phyloP scores from a whole-genome alignment of 2,888 invertebrate genomes.

The Orthosia incerta region DNA sequence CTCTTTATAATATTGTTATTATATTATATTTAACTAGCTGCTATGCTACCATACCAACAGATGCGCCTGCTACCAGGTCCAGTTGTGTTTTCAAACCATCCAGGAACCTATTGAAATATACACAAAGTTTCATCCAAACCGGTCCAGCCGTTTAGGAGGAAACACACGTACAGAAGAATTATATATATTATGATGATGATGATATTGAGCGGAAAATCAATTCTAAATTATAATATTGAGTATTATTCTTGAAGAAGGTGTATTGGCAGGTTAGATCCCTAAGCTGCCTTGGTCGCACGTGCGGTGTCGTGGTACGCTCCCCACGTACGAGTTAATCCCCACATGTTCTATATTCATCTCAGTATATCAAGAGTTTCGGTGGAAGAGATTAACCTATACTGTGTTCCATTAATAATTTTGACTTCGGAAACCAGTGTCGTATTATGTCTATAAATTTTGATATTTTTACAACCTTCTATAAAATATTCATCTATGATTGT shows the following conservation, averaged over 20 bases:
- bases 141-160: too few species aligned
- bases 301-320: conserved; percentile 56
- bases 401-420: conserved; percentile 53
- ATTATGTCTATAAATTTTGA: not conserved
- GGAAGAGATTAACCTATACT: conserved; percentile 59
- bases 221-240: not conserved
- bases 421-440: conserved; percentile 26
- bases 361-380: conserved; percentile 59
- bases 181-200: too few species aligned
- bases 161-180: too few species aligned
- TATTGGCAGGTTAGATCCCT: conserved; percentile 35
- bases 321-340: conserved; percentile 64
- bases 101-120: too few species aligned
- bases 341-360: conserved; percentile 60
- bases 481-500: conserved; percentile 5
- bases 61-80: too few species aligned
- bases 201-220: not conserved
- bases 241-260: conserved; percentile 11
- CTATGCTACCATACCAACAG: too few species aligned
- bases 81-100: too few species aligned
- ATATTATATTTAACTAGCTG: conserved; percentile 2
- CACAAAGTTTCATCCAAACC: too few species aligned
- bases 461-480: not conserved
- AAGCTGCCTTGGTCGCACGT: conserved; percentile 57
- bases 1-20: too few species aligned